These are phyloP conservation scores for Diceros bicornis DNA, from an alignment of 2,797 vertebrate genomes.

Conservation along the genomic window DNA sequence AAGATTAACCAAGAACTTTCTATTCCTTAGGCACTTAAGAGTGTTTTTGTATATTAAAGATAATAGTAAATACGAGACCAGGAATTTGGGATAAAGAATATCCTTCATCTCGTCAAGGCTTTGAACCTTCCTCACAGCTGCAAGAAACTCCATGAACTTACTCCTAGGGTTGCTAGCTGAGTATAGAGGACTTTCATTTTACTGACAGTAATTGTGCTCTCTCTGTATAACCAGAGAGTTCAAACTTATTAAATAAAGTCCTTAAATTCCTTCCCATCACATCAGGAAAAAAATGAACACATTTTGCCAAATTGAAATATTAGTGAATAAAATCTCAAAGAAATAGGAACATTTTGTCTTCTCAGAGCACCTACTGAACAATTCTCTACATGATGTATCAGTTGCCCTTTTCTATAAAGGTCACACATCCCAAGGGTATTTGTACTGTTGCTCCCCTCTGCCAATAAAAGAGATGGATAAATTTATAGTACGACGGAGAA, in stretches of 20 bases:
- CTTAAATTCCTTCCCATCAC: background rate
- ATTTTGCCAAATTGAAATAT: constrained; percentile 45
- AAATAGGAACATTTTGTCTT: constrained; percentile 30
- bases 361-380: background rate
- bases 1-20: background rate
- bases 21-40: background rate
- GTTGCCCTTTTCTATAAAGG: constrained; percentile 77
- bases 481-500: constrained; percentile 78
- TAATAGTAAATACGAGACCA: background rate
- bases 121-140: background rate
- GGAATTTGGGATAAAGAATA: background rate
- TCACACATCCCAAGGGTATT: constrained; percentile 71
- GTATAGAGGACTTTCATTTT: background rate
- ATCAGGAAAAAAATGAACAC: background rate
- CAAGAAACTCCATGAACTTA: background rate
- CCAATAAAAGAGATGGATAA: constrained; percentile 73
- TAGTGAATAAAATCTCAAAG: constrained; percentile 46
- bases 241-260: constrained; percentile 35
- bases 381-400: constrained; percentile 62
- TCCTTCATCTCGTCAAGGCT: background rate
- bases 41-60: background rate
- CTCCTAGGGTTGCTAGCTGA: rapidly evolving
- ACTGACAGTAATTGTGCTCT: background rate
- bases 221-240: background rate
- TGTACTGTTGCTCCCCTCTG: constrained; percentile 35